Evolutionary conservation across 2,888 invertebrate genomes (phyloP).

Genomic region (Homarus gammarus): DNA sequence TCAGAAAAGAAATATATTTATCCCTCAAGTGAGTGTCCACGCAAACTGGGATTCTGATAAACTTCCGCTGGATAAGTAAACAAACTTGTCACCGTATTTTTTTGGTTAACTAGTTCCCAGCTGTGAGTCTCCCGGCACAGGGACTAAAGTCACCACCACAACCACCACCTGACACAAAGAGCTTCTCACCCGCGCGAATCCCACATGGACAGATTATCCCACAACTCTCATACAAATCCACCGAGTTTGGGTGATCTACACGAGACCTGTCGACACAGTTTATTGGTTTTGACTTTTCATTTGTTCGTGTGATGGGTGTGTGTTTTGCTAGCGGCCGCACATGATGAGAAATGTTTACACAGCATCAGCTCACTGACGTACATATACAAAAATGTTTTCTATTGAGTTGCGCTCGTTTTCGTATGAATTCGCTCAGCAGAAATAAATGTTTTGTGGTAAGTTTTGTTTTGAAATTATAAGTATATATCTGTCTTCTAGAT

Average conservation of each 20-base stretch:
- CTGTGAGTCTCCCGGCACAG: too few relatives aligned
- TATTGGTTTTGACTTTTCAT: slow-evolving; percentile 72
- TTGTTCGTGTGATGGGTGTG: slow-evolving; percentile 72
- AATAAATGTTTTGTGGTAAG: neutral
- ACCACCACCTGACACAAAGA: neutral
- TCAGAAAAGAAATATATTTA: too few relatives aligned
- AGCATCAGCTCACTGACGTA: slow-evolving; percentile 70
- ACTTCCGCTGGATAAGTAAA: neutral
- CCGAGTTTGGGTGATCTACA: slow-evolving; percentile 65
- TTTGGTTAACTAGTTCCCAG: neutral
- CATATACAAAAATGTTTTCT: slow-evolving; percentile 53
- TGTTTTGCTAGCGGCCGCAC: slow-evolving; percentile 70
- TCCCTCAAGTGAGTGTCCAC: neutral
- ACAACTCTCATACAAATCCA: slow-evolving; percentile 30
- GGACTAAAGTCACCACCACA: too few relatives aligned
- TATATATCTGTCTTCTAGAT: neutral
- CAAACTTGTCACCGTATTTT: neutral
- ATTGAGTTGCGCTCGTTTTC: slow-evolving; percentile 25
- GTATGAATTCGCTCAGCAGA: slow-evolving; percentile 8
- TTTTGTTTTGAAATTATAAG: neutral
- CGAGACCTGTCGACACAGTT: slow-evolving; percentile 70
- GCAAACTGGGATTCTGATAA: neutral
- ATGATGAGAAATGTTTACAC: slow-evolving; percentile 69
- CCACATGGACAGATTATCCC: slow-evolving; percentile 22
- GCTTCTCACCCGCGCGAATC: neutral